phyloP scores from a whole-genome alignment of 2,888 invertebrate species.

The Boloria selene region DNA sequence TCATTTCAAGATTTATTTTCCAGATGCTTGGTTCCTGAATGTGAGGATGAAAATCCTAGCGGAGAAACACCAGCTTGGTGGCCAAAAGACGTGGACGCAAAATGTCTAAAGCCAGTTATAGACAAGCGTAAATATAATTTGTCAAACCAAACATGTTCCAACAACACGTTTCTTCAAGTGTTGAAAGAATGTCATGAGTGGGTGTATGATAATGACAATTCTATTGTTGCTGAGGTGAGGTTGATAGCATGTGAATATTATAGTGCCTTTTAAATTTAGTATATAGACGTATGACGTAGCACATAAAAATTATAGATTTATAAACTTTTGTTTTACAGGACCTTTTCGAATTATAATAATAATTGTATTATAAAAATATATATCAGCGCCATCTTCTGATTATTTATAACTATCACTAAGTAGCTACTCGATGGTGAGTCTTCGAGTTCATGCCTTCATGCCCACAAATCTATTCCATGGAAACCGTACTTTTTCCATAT shows the following conservation, averaged over 20 bases:
- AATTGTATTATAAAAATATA: no score
- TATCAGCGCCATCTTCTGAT: no score
- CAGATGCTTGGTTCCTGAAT: slow-evolving; percentile 66
- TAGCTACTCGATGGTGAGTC: no score
- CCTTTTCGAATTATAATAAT: no score
- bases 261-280: neutral
- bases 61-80: slow-evolving; percentile 60
- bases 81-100: slow-evolving; percentile 56
- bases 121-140: slow-evolving; percentile 44
- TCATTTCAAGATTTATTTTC: no score
- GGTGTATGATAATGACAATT: slow-evolving; percentile 65
- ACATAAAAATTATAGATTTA: no score
- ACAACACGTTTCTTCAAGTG: slow-evolving; percentile 51
- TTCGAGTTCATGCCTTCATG: no score
- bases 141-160: slow-evolving; percentile 55
- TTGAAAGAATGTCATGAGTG: slow-evolving; percentile 62
- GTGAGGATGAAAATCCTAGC: slow-evolving; percentile 51
- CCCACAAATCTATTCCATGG: no score
- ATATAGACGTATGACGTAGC: no score
- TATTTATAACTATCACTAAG: no score
- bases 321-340: no score
- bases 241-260: neutral
- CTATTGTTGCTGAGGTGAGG: slow-evolving; percentile 62
- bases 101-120: slow-evolving; percentile 58
- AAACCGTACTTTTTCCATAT: no score